Evolutionary conservation across 23 tunicate genomes (phyloP).

Genomic region (Trididemnum nubilum): DNA sequence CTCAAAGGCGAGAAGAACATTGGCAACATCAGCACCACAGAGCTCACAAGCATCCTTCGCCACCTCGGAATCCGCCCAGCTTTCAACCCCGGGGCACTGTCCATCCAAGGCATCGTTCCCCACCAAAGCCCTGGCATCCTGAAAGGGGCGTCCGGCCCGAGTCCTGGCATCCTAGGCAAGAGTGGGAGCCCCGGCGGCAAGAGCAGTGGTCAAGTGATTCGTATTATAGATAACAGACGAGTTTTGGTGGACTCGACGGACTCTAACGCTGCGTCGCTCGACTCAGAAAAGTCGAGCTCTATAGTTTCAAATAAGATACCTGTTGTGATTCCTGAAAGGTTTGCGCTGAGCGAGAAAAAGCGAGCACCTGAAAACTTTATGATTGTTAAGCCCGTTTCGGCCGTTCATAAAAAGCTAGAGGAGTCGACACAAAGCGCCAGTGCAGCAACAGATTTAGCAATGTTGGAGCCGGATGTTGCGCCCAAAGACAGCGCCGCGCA

Average conservation of each 20-base stretch:
- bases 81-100: not conserved
- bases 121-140: slow-evolving; percentile 15
- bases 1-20: not conserved
- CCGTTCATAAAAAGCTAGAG: too few species aligned
- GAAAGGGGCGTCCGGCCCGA: slow-evolving; percentile 11
- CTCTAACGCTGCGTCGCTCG: slow-evolving; percentile 15
- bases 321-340: not conserved
- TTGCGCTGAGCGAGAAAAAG: not conserved
- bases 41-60: slow-evolving; percentile 28
- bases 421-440: too few species aligned
- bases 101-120: not conserved
- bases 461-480: too few species aligned
- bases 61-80: slow-evolving; percentile 21
- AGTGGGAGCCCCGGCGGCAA: slow-evolving; percentile 8
- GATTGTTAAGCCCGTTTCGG: not conserved
- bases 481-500: too few species aligned
- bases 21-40: slow-evolving; percentile 18
- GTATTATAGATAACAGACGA: slow-evolving; percentile 21
- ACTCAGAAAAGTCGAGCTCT: not conserved
- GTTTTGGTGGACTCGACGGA: not conserved
- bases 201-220: slow-evolving; percentile 15
- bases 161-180: not conserved
- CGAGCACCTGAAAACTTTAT: slow-evolving; percentile 5
- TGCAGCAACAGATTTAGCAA: too few species aligned
- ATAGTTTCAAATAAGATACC: slow-evolving; percentile 9